A percentile compares a stretch with the other conserved stretches of the same genome.
Conservation (phyloP, 2,888 invertebrate species). For the Eilema sororculum region DNA sequence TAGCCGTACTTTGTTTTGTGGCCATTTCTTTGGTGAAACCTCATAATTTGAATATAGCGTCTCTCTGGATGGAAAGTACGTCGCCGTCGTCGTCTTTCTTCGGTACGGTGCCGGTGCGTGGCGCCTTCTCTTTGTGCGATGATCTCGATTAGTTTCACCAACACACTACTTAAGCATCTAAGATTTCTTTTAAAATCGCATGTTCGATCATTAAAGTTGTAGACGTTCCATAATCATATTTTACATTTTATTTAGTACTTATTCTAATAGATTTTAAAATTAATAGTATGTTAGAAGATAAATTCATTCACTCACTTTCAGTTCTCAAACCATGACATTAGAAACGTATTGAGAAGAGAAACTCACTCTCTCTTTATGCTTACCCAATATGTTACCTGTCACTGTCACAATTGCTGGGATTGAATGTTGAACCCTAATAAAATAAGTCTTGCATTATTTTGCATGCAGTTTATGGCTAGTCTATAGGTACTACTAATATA, state of each 20-base stretch:
- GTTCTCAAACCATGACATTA: not conserved
- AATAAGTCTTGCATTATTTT: not conserved
- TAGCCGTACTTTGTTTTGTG: constrained; percentile 53
- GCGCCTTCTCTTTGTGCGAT: constrained; percentile 72
- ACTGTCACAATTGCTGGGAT: not conserved
- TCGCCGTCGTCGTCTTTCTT: constrained; percentile 65
- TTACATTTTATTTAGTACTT: constrained; percentile 15
- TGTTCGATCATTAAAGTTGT: constrained; percentile 36
- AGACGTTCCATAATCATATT: constrained; percentile 42
- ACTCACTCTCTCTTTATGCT: constrained; percentile 8
- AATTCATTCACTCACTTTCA: not conserved
- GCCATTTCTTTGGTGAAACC: constrained; percentile 60
- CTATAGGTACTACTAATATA: not conserved
- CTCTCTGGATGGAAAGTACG: constrained; percentile 72
- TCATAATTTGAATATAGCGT: constrained; percentile 67
- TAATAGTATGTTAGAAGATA: not conserved
- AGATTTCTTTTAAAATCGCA: constrained; percentile 52
- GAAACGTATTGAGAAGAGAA: constrained; percentile 2
- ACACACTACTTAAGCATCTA: constrained; percentile 59
- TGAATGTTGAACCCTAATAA: not conserved
- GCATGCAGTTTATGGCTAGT: not conserved
- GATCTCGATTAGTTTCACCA: constrained; percentile 77
- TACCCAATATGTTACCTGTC: constrained; percentile 1
- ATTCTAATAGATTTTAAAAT: not conserved
- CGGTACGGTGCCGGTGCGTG: constrained; percentile 64